Evolutionary conservation across 2,888 invertebrate genomes (phyloP).

Genomic region (Ischnus inquisitorius): DNA sequence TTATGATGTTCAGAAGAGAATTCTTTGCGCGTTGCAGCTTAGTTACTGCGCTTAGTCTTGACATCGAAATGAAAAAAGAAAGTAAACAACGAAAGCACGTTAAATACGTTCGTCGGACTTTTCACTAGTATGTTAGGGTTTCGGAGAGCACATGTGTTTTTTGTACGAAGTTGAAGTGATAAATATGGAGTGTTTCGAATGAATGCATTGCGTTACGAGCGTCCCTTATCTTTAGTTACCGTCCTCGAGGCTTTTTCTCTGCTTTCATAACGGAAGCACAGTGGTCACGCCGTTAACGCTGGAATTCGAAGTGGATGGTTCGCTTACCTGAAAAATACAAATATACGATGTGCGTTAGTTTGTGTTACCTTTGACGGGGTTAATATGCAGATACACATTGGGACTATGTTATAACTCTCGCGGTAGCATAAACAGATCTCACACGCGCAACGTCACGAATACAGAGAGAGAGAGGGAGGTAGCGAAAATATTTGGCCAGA

Average conservation of each 20-base stretch:
- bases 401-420: constrained; percentile 23
- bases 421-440: constrained; percentile 71
- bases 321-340: constrained; percentile 79
- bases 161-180: too few relatives aligned
- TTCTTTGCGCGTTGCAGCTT: too few relatives aligned
- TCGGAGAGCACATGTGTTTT: too few relatives aligned
- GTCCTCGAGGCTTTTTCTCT: constrained; percentile 19
- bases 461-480: constrained; percentile 27
- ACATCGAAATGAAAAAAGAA: too few relatives aligned
- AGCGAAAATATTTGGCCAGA: constrained; percentile 80
- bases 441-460: constrained; percentile 26
- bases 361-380: constrained; percentile 14
- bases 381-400: constrained; percentile 13
- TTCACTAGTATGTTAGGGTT: too few relatives aligned
- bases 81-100: too few relatives aligned
- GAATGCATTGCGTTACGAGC: not conserved
- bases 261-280: not conserved
- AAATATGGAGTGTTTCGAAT: not conserved
- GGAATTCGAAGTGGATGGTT: constrained; percentile 53
- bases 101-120: too few relatives aligned
- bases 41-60: too few relatives aligned
- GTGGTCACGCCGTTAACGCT: not conserved
- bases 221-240: constrained; percentile 40
- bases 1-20: too few relatives aligned
- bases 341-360: constrained; percentile 72